A percentile compares a stretch with the other conserved stretches of the same genome.
phyloP scores from a whole-genome alignment of 1,140 invertebrate genomes.

The Zaprionus ornatus region DNA sequence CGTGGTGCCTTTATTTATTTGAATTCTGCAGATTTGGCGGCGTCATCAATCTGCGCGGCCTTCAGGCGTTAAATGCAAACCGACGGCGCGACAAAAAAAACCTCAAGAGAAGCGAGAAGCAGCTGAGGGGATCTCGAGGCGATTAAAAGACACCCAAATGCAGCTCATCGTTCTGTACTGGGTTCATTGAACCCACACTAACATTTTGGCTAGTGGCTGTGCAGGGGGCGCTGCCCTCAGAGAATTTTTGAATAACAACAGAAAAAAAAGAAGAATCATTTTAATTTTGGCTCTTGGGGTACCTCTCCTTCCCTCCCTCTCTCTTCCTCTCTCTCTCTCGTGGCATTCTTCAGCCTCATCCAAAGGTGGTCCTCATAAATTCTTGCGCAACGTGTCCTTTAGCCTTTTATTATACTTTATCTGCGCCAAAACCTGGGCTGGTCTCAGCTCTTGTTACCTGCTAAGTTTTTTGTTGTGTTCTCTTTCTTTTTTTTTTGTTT shows the following conservation, averaged over 20 bases:
- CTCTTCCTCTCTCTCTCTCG: conserved; percentile 2
- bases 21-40: conserved; percentile 48
- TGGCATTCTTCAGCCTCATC: conserved; percentile 39
- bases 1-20: conserved; percentile 52
- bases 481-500: conserved; percentile 55
- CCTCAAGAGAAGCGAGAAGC: background rate
- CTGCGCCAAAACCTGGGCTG: conserved; percentile 8
- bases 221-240: conserved; percentile 53
- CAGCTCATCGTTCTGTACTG: conserved; percentile 25
- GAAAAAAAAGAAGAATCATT: conserved; percentile 43
- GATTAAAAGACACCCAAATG: conserved; percentile 73
- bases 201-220: conserved; percentile 60
- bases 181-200: conserved; percentile 67
- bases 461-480: conserved; percentile 4
- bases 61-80: conserved; percentile 77
- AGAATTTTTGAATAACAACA: background rate
- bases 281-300: conserved; percentile 63
- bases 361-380: conserved; percentile 76
- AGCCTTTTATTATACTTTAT: conserved; percentile 77
- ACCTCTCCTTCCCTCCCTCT: conserved; percentile 1
- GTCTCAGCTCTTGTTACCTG: conserved; percentile 13
- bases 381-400: conserved; percentile 76
- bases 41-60: conserved; percentile 72
- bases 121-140: background rate
- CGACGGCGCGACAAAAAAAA: conserved; percentile 35